These are phyloP conservation scores for Nannospalax galili DNA, from an alignment of 2,113 vertebrate genomes.

Conservation along the genomic window DNA sequence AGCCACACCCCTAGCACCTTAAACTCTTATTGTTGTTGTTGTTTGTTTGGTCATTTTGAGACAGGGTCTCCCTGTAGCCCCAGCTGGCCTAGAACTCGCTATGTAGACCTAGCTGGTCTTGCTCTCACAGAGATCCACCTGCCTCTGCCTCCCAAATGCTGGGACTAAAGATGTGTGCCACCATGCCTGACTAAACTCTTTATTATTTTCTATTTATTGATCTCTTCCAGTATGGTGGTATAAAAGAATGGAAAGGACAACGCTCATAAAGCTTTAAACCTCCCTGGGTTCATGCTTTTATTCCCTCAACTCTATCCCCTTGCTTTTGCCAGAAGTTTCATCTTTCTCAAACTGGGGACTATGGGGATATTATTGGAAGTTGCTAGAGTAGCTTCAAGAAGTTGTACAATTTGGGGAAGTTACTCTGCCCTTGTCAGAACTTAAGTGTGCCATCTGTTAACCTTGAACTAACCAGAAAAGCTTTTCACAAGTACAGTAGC, in stretches of 20 bases:
- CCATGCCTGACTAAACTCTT: too few relatives aligned
- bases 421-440: constrained; percentile 7
- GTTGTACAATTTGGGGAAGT: background rate
- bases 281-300: background rate
- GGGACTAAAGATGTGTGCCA: too few relatives aligned
- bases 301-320: background rate
- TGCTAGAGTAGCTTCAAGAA: background rate
- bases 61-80: too few relatives aligned
- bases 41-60: too few relatives aligned
- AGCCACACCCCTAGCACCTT: background rate
- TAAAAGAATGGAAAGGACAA: background rate
- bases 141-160: too few relatives aligned
- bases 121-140: too few relatives aligned
- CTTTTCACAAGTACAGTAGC: background rate
- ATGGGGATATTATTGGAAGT: background rate
- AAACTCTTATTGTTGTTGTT: too few relatives aligned
- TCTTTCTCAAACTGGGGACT: background rate
- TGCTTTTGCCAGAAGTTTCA: background rate
- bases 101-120: too few relatives aligned
- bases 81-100: too few relatives aligned
- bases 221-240: background rate
- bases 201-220: background rate
- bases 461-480: background rate
- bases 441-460: background rate
- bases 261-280: background rate